Evolutionary conservation across 2,797 vertebrate genomes (phyloP), one percentile per base, ranked within the genome.

Genomic region (Megalops cyprinoides): DNA sequence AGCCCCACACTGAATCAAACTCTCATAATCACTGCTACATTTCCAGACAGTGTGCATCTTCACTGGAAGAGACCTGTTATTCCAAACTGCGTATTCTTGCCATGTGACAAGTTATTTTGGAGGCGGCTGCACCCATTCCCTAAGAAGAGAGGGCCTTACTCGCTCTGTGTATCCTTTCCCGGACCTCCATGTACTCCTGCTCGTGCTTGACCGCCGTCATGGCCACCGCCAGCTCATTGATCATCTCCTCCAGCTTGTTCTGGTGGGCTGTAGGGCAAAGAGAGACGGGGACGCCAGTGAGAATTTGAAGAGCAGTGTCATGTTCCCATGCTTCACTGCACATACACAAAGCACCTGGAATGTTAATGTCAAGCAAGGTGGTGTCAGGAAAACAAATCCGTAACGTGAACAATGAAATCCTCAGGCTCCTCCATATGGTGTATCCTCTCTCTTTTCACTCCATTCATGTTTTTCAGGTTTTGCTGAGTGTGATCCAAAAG

Each of bases 141-240:
- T 15, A 53, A 2, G 12, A 53, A 39, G 18, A 25, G 15, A 1
- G 0, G 14, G 20, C 87, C 97, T 51, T 93, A 99, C 98, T 97
- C 84, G 97, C 96, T 96, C 98, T 96, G 92, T 99, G 98, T 97
- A 99, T 99, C 85, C 98, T 96, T 93, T 99, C 98, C 5, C 98
- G 96, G n/a, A 99, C 98, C 92, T 99, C 98, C 98, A 99, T 99
- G 95, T 99, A 99, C 89, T 99, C 98, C 91, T 99, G 98, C 87
- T 99, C 98, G 0, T 99, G 98, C 88, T 99, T 99, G 4, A 99
- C 98, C 0, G 98, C 98, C 0, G 98, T 99, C 98, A 99, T 99
- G 0, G 98, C 96, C 83, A 99, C 97, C 0, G 98, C 98, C 79
- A 99, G 90, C 87, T 99, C 98, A 0, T 99, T 99, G 86, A 99